Evolutionary conservation across 2,113 vertebrate genomes (phyloP).

Genomic region (Pimephales promelas): DNA sequence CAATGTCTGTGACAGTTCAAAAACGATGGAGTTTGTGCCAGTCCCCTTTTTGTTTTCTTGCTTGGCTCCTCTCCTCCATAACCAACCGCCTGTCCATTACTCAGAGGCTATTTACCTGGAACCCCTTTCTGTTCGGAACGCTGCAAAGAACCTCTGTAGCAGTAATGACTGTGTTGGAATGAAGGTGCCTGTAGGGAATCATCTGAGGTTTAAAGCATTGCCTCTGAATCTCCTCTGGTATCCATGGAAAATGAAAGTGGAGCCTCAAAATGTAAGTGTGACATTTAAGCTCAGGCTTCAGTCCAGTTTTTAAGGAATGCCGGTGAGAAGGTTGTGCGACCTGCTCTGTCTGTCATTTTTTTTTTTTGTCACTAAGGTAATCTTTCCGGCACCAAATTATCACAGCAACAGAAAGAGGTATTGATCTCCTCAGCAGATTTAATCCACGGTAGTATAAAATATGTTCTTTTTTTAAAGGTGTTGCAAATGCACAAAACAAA

Average conservation of each 20-base stretch:
- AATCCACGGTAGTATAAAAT: neutral
- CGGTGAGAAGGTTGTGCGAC: neutral
- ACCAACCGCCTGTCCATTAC: slow-evolving; percentile 42
- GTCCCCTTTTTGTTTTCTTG: slow-evolving; percentile 54
- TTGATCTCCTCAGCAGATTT: neutral
- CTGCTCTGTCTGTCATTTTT: neutral
- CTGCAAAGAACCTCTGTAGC: slow-evolving; percentile 57
- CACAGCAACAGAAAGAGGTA: neutral
- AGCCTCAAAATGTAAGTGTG: slow-evolving; percentile 45
- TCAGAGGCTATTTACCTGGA: neutral
- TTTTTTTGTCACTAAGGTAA: neutral
- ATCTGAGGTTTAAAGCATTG: slow-evolving; percentile 63
- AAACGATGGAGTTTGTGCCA: slow-evolving; percentile 48
- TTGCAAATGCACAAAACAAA: neutral
- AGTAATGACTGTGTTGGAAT: slow-evolving; percentile 69
- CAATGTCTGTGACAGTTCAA: slow-evolving; percentile 25
- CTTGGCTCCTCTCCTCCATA: slow-evolving; percentile 16
- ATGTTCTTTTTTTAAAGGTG: neutral
- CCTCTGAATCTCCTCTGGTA: slow-evolving; percentile 29
- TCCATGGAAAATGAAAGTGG: slow-evolving; percentile 54
- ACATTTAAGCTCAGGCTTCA: slow-evolving; percentile 10
- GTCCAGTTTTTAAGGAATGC: neutral
- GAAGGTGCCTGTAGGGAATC: slow-evolving; percentile 50
- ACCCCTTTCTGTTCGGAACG: slow-evolving; percentile 52
- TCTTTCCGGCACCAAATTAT: neutral